phyloP scores from a whole-genome alignment of 23 tunicate genomes.

The Phallusia fumigata region DNA sequence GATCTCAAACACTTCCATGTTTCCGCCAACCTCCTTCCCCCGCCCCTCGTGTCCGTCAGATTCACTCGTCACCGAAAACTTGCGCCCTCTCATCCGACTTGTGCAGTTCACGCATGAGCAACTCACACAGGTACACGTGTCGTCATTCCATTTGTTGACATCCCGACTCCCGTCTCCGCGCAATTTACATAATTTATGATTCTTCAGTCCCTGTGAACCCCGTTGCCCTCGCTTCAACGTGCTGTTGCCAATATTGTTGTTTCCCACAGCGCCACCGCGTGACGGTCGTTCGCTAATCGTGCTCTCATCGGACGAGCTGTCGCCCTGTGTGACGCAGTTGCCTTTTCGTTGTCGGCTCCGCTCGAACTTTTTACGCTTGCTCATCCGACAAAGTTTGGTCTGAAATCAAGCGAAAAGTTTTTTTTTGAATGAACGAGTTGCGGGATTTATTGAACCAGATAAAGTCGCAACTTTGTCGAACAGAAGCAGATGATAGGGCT shows the following conservation, averaged over 20 bases:
- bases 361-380: neutral
- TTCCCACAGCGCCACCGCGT: neutral
- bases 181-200: too few species aligned
- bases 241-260: neutral
- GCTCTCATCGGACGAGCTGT: slow-evolving; percentile 1
- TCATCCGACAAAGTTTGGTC: neutral
- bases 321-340: neutral
- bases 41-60: neutral
- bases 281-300: neutral
- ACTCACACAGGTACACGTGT: neutral
- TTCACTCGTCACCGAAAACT: neutral
- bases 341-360: neutral
- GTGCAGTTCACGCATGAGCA: too few species aligned
- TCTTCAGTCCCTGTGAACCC: neutral
- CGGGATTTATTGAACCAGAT: too few species aligned
- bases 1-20: neutral
- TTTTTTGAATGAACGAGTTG: too few species aligned
- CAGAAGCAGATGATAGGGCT: too few species aligned
- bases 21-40: neutral
- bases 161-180: neutral
- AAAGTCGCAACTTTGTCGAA: too few species aligned
- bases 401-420: too few species aligned
- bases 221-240: neutral
- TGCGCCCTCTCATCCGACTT: neutral
- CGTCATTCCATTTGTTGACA: neutral